Conservation (phyloP, 2,888 invertebrate genomes). For the Limnephilus auricula region DNA sequence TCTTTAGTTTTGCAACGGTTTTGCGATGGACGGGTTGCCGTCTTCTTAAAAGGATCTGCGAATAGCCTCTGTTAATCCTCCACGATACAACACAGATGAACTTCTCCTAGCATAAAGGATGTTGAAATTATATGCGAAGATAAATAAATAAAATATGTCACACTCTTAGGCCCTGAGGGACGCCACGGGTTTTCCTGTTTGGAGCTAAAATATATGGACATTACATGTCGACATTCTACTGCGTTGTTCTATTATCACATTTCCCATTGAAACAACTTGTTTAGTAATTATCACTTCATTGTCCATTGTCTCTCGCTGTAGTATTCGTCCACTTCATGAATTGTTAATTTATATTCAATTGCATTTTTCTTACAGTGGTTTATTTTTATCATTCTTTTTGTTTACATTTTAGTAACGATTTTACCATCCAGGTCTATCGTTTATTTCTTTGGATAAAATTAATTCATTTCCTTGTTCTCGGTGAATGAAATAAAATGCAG, state of each 20-base stretch:
- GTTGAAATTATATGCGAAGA: background rate
- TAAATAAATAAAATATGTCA: background rate
- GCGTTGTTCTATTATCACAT: background rate
- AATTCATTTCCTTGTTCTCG: background rate
- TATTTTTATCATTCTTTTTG: background rate
- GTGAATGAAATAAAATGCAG: conserved; percentile 13
- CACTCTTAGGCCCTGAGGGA: background rate
- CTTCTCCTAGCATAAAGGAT: background rate
- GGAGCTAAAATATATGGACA: too few species aligned
- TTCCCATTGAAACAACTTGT: background rate
- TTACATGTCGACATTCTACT: background rate
- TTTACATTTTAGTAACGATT: background rate
- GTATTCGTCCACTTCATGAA: background rate
- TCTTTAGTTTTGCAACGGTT: background rate
- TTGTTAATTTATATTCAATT: background rate
- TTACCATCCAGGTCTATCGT: background rate
- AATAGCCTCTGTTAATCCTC: background rate
- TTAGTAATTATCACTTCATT: background rate
- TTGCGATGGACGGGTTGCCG: background rate
- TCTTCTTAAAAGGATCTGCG: background rate
- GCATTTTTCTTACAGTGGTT: background rate
- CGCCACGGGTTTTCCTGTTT: background rate
- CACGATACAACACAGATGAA: background rate
- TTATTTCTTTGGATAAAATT: background rate
- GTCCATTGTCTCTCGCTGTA: background rate